These are phyloP conservation scores for Lapara coniferarum DNA, from an alignment of 2,888 invertebrate genomes.

Conservation along the genomic window DNA sequence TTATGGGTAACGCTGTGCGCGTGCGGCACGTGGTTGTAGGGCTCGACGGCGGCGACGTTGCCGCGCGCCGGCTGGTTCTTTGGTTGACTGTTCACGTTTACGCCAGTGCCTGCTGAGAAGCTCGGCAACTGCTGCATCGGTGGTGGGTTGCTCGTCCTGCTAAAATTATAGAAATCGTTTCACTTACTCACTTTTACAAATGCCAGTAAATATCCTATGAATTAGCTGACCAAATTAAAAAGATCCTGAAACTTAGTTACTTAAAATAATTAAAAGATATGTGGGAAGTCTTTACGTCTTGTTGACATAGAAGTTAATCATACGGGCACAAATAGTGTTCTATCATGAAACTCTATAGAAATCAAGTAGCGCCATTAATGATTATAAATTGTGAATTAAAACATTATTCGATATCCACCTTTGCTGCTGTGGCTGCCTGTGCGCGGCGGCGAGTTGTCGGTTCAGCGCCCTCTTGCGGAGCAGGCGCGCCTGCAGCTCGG, in stretches of 20 bases:
- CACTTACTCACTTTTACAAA: too few species aligned
- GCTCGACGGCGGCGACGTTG: constrained; percentile 94
- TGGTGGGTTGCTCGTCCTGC: constrained; percentile 74
- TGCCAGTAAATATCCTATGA: too few species aligned
- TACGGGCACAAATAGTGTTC: too few species aligned
- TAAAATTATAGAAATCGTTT: background rate
- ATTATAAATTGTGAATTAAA: background rate
- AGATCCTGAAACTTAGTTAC: too few species aligned
- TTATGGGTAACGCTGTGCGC: constrained; percentile 80
- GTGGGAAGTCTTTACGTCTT: too few species aligned
- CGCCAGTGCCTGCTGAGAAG: constrained; percentile 65
- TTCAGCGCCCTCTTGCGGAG: constrained; percentile 94
- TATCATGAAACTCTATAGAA: too few species aligned
- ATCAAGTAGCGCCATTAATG: too few species aligned
- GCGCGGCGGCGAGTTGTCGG: constrained; percentile 82
- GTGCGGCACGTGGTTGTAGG: constrained; percentile 93
- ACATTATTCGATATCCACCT: constrained; percentile 37
- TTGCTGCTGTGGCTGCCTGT: constrained; percentile 72
- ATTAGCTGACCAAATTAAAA: too few species aligned
- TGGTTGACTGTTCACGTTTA: constrained; percentile 67
- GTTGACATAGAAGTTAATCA: too few species aligned
- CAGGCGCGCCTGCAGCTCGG: constrained; percentile 95
- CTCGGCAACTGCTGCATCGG: constrained; percentile 78
- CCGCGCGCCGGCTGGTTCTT: constrained; percentile 85
- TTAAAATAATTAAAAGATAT: too few species aligned